Base-by-base conservation (phyloP, 2,113 vertebrate genomes). In the Anolis carolinensis region DNA sequence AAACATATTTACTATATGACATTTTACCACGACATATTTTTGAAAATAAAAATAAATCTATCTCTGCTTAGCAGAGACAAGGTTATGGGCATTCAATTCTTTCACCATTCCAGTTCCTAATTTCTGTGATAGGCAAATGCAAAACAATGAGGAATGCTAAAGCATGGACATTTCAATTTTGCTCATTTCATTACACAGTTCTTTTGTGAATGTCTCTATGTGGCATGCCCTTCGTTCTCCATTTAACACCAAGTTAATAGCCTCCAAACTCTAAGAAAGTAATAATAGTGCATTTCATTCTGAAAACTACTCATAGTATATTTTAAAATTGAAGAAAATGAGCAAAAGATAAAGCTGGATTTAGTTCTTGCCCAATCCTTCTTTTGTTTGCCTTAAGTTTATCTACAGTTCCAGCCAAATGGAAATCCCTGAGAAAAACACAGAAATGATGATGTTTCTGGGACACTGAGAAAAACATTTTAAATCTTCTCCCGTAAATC, bases 331-430 rank as follows among this genome's bases (percentile, higher is more conserved):
- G 0, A 83, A 62, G 85, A 77, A 81, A 87, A 68, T n/a, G 65
- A 82, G 80, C 79, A 9, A 4, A 84, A 84, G 88, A 85, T 48
- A 85, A 68, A 86, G 84, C 77, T 63, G 71, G 73, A 25, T 82
- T 67, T 84, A 86, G 84, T 71, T 85, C 44, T 39, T 39, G 34
- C 67, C 76, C 92, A 82, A 91, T 84, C 88, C 85, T 83, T 18
- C n/a, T 55, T 91, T 90, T 90, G n/a, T 68, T 92, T 87, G 27
- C 84, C 86, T 79, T n/a, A 5, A 2, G 34, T 79, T 93, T 82
- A 87, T 68, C 91, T 55, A 9, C 83, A 84, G 8, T 84, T 74
- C 59, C 91, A 92, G 89, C 79, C 91, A 86, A 84, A 52, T 72
- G 0, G 34, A 86, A 90, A 85, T 55, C 87, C 76, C 1, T 1